phyloP scores from a whole-genome alignment of 2,113 vertebrate species.

The Psettodes erumei region DNA sequence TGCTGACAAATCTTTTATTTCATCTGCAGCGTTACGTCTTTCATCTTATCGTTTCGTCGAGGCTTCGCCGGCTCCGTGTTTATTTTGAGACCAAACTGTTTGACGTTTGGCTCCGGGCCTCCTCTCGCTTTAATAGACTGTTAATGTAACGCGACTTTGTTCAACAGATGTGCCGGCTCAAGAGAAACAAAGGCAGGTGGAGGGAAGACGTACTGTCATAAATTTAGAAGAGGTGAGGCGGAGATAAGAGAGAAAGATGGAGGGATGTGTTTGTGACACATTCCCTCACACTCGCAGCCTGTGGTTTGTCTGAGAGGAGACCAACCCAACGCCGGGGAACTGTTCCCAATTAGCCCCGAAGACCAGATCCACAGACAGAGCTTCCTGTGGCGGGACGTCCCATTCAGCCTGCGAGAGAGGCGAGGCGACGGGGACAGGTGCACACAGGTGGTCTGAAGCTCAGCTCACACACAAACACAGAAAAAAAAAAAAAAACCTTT shows the following conservation, averaged over 20 bases:
- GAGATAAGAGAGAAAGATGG: neutral
- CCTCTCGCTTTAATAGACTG: neutral
- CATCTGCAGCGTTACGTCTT: neutral
- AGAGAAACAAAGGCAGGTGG: neutral
- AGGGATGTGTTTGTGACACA: slow-evolving; percentile 38
- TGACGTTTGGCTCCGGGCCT: neutral
- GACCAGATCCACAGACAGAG: neutral
- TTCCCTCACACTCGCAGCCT: slow-evolving; percentile 25
- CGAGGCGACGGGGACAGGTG: neutral
- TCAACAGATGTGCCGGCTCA: neutral
- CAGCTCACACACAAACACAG: too few species aligned
- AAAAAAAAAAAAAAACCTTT: too few species aligned
- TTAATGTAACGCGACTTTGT: neutral
- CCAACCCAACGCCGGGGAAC: slow-evolving; percentile 28
- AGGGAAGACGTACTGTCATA: neutral
- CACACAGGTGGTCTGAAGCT: neutral
- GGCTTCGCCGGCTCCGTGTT: neutral
- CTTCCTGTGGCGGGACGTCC: neutral
- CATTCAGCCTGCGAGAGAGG: neutral
- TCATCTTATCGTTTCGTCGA: neutral
- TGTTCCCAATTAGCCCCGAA: slow-evolving; percentile 44
- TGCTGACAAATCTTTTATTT: too few species aligned
- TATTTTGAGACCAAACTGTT: neutral
- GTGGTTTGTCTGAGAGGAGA: slow-evolving; percentile 25
- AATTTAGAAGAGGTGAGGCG: neutral